These are phyloP conservation scores for Mactra quadrangularis DNA, from an alignment of 1,140 invertebrate species.

Conservation along the genomic window DNA sequence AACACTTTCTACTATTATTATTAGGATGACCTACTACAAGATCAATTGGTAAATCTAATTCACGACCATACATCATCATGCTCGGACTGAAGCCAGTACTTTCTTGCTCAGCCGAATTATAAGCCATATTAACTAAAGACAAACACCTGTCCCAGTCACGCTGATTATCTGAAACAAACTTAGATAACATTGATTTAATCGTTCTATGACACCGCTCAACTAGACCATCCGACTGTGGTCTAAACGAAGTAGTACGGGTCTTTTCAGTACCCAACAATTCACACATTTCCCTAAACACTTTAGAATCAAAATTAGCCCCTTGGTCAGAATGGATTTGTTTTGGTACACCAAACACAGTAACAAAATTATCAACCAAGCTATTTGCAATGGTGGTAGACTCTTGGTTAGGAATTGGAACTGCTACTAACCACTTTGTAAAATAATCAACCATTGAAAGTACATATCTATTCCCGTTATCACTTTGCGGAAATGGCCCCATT, in stretches of 20 bases:
- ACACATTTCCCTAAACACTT: slow-evolving; percentile 15
- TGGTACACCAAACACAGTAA: slow-evolving; percentile 81
- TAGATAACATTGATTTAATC: background rate
- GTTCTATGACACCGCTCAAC: background rate
- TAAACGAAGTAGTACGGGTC: background rate
- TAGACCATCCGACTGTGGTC: slow-evolving; percentile 21
- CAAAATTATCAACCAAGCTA: slow-evolving; percentile 74
- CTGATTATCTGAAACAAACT: background rate
- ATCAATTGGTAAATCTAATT: slow-evolving; percentile 50
- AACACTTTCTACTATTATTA: background rate
- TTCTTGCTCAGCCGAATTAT: background rate
- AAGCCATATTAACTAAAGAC: background rate
- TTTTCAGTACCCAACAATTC: background rate
- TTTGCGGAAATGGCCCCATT: slow-evolving; percentile 38
- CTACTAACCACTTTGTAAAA: slow-evolving; percentile 73
- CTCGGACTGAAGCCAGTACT: slow-evolving; percentile 52
- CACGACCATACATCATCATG: slow-evolving; percentile 62
- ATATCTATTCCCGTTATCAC: slow-evolving; percentile 4
- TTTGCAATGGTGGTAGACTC: slow-evolving; percentile 74
- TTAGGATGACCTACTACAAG: slow-evolving; percentile 7
- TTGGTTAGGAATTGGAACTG: slow-evolving; percentile 64
- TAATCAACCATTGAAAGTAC: slow-evolving; percentile 40
- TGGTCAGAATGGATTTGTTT: slow-evolving; percentile 79
- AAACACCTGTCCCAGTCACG: background rate
- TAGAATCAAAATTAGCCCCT: slow-evolving; percentile 63